Evolutionary conservation across 2,888 invertebrate genomes (phyloP), one percentile per base, ranked within the genome.

Genomic region (Trileptium ribeirensis): DNA sequence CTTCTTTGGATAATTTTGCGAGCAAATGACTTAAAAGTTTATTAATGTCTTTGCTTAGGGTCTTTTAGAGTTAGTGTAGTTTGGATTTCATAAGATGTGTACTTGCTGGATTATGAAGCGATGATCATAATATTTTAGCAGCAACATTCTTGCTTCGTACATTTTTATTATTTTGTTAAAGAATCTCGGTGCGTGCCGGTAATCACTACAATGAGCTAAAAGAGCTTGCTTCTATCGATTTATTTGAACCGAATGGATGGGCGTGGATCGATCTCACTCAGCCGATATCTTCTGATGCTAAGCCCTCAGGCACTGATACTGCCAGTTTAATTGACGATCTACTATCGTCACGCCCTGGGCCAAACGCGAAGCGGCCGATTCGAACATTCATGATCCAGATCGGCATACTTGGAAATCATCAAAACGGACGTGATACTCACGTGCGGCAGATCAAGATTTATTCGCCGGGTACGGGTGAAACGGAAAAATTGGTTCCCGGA

Each of bases 341-440:
- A 51, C 8, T 15, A 15, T 51, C 24, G 51, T 51, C 51, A 15
- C 8, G 51, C 8, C n/a, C n/a, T n/a, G n/a, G n/a, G n/a, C n/a
- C n/a, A n/a, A 70, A 8, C 8, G 3, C 3, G 85, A 94, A 95
- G 67, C 92, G 93, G 85, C 94, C 95, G 0, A 94, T 97, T 77
- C 92, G 97, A 86, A 96, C 97, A 29, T 98, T 96, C 88, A 96
- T 96, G 94, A 93, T 97, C 80, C 97, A 97, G 90, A 94, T 97
- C 85, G 96, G 96, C 31, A 95, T 97, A 0, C 92, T 97, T 74
- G 95, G 96, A 85, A 99, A 99, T 90, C 99, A 99, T 90, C 99
- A 99, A 89, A 99, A 98, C 90, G 99, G 99, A 1, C 91, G 99
- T 83, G 99, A 99, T 88, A 98, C 98, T 0, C 99, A 99, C 88